Evolutionary conservation across 2,113 vertebrate genomes (phyloP), one percentile per base, ranked within the genome.

Genomic region (Scytalopus superciliaris): DNA sequence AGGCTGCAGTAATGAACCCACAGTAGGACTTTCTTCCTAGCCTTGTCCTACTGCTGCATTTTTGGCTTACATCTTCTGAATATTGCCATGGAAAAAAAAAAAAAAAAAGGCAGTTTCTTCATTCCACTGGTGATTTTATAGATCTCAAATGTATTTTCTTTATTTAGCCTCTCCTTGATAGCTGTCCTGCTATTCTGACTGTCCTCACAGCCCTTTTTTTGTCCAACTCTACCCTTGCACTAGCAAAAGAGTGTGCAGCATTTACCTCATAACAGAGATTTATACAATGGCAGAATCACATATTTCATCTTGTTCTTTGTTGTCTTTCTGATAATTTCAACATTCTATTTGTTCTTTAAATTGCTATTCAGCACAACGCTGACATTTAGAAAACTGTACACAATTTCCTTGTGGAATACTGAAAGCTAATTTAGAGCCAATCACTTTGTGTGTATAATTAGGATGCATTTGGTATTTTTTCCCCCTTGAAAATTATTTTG

Each of bases 311-410:
- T 42, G 12, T 59, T 93, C 56, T 62, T 53, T 88, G 30, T 88
- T 92, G 45, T 62, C 45, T 85, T 93, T 64, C 57, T 88, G 50
- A 76, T 73, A 37, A 90, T 94, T 93, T 84, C 39, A 69, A 8
- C 44, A 66, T 83, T 85, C n/a, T 87, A 37, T 97, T 93, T 95
- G 78, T 93, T 93, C 79, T 88, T 85, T 83, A 90, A 94, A 94
- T 76, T 77, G 53, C 23, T 95, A 57, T 96, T 94, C 57, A 92
- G 28, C 16, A 86, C 42, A 62, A 92, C 37, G 28, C 37, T 92
- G 90, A 83, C 83, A 95, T 94, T 95, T 96, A 86, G 85, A 93
- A 94, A 83, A 84, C 78, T 88, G 37, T 66, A 72, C 79, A 92
- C 94, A 90, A 95, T 86, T 92, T 96, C 59, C 59, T 90, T 92